Conservation (phyloP, 2,888 invertebrate species). For the Erpobdella octoculata region DNA sequence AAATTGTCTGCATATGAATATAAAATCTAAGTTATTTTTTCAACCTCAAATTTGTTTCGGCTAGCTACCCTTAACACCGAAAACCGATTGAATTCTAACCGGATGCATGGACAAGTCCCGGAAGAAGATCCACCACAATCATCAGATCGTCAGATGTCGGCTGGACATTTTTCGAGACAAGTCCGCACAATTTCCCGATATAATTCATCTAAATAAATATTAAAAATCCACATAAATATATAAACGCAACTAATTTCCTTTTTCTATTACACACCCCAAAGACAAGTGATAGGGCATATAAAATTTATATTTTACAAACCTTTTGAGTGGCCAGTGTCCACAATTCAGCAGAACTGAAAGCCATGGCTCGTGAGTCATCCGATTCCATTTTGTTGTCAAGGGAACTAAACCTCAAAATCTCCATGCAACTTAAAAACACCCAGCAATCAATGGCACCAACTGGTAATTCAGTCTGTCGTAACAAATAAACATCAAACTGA, state of each 20-base stretch:
- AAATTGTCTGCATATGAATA: no score
- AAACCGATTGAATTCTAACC: no score
- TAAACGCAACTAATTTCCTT: not conserved
- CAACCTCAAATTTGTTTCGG: no score
- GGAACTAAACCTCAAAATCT: slow-evolving; percentile 71
- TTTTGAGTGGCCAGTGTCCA: not conserved
- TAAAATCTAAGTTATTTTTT: no score
- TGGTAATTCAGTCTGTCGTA: slow-evolving; percentile 60
- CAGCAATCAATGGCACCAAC: slow-evolving; percentile 81
- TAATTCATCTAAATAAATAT: slow-evolving; percentile 61
- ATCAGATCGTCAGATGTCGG: slow-evolving; percentile 82
- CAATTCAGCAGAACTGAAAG: not conserved
- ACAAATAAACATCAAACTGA: no score
- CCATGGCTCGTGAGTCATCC: not conserved
- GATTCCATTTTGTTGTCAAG: slow-evolving; percentile 6
- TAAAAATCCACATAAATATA: not conserved
- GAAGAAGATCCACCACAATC: slow-evolving; percentile 77
- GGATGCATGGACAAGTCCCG: slow-evolving; percentile 62
- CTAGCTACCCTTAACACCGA: no score
- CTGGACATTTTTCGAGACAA: slow-evolving; percentile 66
- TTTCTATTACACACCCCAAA: no score
- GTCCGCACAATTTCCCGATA: slow-evolving; percentile 78
- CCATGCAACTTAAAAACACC: slow-evolving; percentile 82
- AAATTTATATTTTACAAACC: not conserved
- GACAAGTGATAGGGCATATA: no score